Evolutionary conservation across 2,113 vertebrate genomes (phyloP), one percentile per base, ranked within the genome.

Genomic region (Pterocles burchelli): DNA sequence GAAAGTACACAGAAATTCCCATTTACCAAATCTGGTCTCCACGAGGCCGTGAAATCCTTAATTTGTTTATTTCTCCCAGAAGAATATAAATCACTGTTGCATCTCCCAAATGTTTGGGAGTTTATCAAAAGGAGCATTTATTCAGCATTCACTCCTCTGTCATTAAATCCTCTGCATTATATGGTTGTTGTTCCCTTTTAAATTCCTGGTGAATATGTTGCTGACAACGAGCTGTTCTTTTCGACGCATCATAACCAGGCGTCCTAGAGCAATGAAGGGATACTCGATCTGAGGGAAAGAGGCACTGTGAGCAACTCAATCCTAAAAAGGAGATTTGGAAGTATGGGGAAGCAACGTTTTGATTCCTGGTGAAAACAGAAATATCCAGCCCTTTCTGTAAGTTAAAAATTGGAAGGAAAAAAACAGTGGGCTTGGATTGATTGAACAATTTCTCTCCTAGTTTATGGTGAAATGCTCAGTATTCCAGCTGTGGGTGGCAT

Each of bases 141-240:
- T 94, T 88, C 95, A 91, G 76, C 71, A 76, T 89, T 89, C 78
- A 51, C 94, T 81, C 70, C 71, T 75, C 31, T 92, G 82, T 95
- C 93, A 95, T 97, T 97, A 97, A 96, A 92, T 93, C 88, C 51
- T 94, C 90, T 66, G 73, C 63, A 93, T 97, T 95, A 91, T 94
- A 46, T 87, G 85, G 62, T 65, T 95, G 84, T 45, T 93, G 61
- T 78, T 96, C 87, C 94, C 95, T 96, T 86, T 95, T 97, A 92
- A 95, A 97, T 81, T 95, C 85, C 91, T 80, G 88, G 77, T 92
- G 96, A 96, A 97, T 93, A 96, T 38, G 84, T 91, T 92, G 66
- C 76, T 89, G 85, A 97, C 82, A 96, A 25, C 73, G 95, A 98
- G 96, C 94, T 96, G 95, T 89, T 97, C 79, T 76, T 97, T 90